Evolutionary conservation across 92 coral and sea anemone species (phyloP), one percentile per base, ranked within the genome.

Genomic region (Micromussa lordhowensis): DNA sequence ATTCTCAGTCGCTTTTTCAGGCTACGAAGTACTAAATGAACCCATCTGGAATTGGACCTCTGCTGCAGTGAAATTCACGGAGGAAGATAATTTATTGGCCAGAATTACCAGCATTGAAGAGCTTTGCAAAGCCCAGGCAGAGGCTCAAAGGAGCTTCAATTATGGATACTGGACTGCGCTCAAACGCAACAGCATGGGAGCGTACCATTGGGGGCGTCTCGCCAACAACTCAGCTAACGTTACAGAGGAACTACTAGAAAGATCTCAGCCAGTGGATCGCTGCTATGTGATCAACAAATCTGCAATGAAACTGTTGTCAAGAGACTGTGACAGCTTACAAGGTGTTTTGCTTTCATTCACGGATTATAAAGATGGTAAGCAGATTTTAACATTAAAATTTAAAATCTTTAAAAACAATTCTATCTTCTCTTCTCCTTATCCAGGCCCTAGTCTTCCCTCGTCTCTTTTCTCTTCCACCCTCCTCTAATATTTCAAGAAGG

Each of bases 121-220:
- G 17, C 83, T 85, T 16, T 77, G 88, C 44, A 83, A 85, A n/a
- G 82, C 88, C n/a, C 81, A 85, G 38, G 7, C 40, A 31, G 2
- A 5, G 17, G 5, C 10, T 44, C 0, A 8, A 11, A 8, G 12
- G 1, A 35, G 18, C 0, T 1, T 57, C 22, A 22, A 35, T 81
- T 2, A 0, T 19, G 44, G 59, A 9, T 85, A 28, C 40, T 85
- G 88, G 88, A 85, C 82, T 7, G 88, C 82, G 26, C 88, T 85
- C 18, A 61, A 24, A 22, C 58, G 17, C 18, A 22, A 19, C 75
- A 3, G 16, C 1, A 30, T 35, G 24, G 76, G 76, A 13, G 17
- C 1, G 13, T 58, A n/a, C 21, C 77, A 76, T 2, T 85, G 82
- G 82, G 76, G 88, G 4, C 32, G 2, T 30, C 61, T 2, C 51